These are phyloP conservation scores for Mirza zaza DNA, from an alignment of 2,113 vertebrate genomes.

Conservation along the genomic window DNA sequence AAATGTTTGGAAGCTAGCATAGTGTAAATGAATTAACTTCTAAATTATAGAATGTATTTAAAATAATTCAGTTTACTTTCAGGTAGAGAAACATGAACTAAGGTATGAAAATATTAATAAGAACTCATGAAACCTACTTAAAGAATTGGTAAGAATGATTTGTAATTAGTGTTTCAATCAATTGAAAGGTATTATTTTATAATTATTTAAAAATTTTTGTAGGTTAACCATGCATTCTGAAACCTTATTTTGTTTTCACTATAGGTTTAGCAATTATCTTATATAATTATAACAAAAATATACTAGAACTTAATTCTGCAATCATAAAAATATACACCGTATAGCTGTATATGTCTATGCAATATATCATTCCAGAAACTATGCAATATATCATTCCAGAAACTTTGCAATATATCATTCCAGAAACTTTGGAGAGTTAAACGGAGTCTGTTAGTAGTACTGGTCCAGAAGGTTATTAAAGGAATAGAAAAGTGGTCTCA, in stretches of 20 bases:
- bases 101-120: not conserved
- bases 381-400: not conserved
- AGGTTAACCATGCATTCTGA: not conserved
- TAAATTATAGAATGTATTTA: not conserved
- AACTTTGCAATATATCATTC: not conserved
- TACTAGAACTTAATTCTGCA: not conserved
- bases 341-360: not conserved
- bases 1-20: not conserved
- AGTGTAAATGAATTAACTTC: not conserved
- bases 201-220: constrained; percentile 8
- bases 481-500: too few species aligned
- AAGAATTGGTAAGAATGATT: not conserved
- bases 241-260: constrained; percentile 1
- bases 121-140: not conserved
- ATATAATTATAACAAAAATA: not conserved
- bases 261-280: not conserved
- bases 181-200: not conserved
- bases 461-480: too few species aligned
- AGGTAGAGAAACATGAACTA: not conserved
- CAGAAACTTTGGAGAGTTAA: not conserved
- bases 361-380: not conserved
- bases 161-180: not conserved
- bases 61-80: not conserved
- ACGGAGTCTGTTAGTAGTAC: not conserved
- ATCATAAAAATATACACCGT: not conserved